A percentile compares a stretch with the other conserved stretches of the same genome.
Conservation (phyloP, 1,140 invertebrate genomes). For the Aphelenchoides fujianensis region DNA sequence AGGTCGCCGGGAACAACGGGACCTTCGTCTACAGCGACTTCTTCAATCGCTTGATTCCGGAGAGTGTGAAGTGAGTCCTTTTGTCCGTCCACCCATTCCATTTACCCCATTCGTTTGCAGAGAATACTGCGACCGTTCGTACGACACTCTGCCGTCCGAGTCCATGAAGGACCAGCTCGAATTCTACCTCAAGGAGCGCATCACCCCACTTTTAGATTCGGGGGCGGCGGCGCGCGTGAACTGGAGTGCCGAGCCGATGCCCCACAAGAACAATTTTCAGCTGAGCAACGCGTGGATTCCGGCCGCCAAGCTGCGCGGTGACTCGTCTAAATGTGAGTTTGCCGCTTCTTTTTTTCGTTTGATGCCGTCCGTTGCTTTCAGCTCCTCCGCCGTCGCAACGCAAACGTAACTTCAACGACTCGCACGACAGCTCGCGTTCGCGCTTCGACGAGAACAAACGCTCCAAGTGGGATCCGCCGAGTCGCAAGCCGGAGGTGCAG, state of each 20-base stretch:
- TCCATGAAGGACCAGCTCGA: slow-evolving; percentile 7
- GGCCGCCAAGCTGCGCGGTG: not conserved
- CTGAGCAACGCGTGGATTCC: not conserved
- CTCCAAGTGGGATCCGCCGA: no score
- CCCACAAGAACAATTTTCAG: slow-evolving; percentile 15
- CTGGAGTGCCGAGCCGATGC: slow-evolving; percentile 16
- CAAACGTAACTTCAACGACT: no score
- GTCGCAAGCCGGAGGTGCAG: not conserved
- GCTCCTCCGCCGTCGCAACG: no score
- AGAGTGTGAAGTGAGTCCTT: slow-evolving; percentile 6
- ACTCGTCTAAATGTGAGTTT: not conserved
- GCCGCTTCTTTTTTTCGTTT: no score
- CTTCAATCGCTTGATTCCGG: slow-evolving; percentile 13
- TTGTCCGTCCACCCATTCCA: not conserved
- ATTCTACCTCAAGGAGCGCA: slow-evolving; percentile 18
- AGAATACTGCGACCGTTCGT: slow-evolving; percentile 3
- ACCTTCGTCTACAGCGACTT: slow-evolving; percentile 20
- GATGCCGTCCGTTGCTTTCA: no score
- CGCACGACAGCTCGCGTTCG: no score
- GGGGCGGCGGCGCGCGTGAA: not conserved
- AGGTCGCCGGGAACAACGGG: not conserved
- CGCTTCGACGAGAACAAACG: no score
- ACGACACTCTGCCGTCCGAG: not conserved
- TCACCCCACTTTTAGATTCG: slow-evolving; percentile 14
- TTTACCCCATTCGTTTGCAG: not conserved